A percentile compares a stretch with the other conserved stretches of the same genome.
Evolutionary conservation across 2,113 vertebrate species (phyloP).

Genomic region (Seriola rivoliana): DNA sequence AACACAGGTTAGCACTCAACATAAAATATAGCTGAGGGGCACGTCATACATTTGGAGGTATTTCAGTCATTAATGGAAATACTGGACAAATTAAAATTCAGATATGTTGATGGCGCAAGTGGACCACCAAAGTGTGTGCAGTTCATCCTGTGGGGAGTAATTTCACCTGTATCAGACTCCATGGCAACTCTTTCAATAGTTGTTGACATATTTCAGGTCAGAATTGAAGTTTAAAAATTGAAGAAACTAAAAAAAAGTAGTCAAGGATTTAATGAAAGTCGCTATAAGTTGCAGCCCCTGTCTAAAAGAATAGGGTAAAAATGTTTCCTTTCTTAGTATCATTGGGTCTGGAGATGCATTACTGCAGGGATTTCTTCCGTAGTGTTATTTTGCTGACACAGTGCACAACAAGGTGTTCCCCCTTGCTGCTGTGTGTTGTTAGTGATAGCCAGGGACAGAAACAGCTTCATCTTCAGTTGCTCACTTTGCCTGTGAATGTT

Average conservation of each 20-base stretch:
- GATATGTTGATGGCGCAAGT: too few relatives aligned
- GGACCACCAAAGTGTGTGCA: too few relatives aligned
- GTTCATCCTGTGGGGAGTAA: too few relatives aligned
- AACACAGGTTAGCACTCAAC: too few relatives aligned
- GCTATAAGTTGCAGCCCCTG: not conserved
- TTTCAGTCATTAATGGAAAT: too few relatives aligned
- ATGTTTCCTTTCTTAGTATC: not conserved
- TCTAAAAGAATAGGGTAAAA: constrained; percentile 6
- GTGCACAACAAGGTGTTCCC: constrained; percentile 49
- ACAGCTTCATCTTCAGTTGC: constrained; percentile 48
- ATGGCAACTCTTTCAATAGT: not conserved
- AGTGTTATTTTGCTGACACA: constrained; percentile 58
- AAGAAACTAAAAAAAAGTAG: too few relatives aligned
- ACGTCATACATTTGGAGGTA: too few relatives aligned
- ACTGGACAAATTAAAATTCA: too few relatives aligned
- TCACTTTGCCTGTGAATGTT: constrained; percentile 22
- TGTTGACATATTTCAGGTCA: not conserved
- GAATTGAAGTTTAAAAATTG: too few relatives aligned
- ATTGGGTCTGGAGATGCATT: constrained; percentile 8
- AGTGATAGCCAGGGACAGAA: constrained; percentile 28
- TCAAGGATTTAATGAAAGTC: not conserved
- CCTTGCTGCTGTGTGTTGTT: constrained; percentile 37
- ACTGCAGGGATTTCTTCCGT: constrained; percentile 41
- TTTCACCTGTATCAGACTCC: too few relatives aligned
- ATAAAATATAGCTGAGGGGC: too few relatives aligned